Percentiles rank a stretch among this genome's conserved stretches.
Conservation (phyloP, 2,113 vertebrate species). For the Engystomops pustulosus region DNA sequence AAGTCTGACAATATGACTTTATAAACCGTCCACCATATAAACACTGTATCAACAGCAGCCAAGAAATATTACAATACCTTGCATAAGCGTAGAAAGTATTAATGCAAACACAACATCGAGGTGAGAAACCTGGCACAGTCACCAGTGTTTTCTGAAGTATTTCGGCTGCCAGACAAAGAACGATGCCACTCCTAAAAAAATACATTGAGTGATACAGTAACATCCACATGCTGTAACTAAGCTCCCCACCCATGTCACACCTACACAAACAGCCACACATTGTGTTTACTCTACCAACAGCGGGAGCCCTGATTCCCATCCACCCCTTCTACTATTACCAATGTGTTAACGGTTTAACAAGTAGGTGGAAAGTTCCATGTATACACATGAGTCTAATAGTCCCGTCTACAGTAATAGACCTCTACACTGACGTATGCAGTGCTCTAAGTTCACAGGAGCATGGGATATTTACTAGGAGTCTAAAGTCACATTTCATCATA, state of each 20-base stretch:
- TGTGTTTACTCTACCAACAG: background rate
- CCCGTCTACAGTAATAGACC: no score
- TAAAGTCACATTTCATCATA: background rate
- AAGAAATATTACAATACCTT: background rate
- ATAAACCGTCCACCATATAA: background rate
- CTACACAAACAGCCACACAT: slow-evolving; percentile 34
- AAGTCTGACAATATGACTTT: no score
- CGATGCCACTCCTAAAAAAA: slow-evolving; percentile 43
- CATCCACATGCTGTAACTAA: background rate
- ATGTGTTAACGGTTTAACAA: slow-evolving; percentile 30
- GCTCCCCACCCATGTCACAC: background rate
- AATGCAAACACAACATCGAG: background rate
- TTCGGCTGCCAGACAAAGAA: background rate
- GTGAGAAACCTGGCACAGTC: background rate
- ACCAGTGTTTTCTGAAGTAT: no score
- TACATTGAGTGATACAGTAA: background rate
- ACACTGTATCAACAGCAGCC: background rate
- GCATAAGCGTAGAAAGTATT: background rate
- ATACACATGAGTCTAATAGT: background rate
- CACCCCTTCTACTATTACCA: background rate
- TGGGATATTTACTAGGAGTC: background rate
- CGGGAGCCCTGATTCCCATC: background rate
- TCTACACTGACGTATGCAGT: no score
- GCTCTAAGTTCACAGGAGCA: background rate
- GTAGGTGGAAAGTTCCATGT: background rate